Base-by-base conservation (phyloP, 2,797 vertebrate species). In the Sebastes cheni region DNA sequence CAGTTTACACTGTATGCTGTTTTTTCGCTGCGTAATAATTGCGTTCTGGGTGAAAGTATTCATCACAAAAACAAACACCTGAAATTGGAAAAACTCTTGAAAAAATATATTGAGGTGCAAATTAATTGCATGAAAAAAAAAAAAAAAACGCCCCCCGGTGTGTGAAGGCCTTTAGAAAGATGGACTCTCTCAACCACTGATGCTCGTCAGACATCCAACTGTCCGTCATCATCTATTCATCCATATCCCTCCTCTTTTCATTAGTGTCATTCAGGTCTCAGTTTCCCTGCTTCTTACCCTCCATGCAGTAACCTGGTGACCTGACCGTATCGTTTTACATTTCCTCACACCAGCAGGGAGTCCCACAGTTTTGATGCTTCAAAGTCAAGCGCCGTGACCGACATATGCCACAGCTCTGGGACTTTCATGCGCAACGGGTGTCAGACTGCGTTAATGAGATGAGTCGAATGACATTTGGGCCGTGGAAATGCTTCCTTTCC, bases 401-500 rank as follows among this genome's bases (percentile, higher is more conserved):
- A 52, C 34, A 62, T 65, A 4, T 6, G 54, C 13, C 77, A 6
- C 64, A 8, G 67, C 70, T 75, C 62, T 14, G 65, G 20, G 56
- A 14, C 75, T 34, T 86, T 69, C 54, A 68, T 55, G 68, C 6
- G 0, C 54, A 6, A 66, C 30, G 18, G 67, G 58, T 9, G 27
- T 75, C 76, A 30, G 30, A 42, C 71, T 30, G 61, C 56, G 50
- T 73, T 77, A 79, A 74, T 71, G 61, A 77, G 77, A 77, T 66
- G 68, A 79, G 42, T 79, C 56, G 55, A 69, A 62, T 76, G 72
- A 68, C 67, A 72, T 83, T 84, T 60, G 50, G 67, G 20, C 29
- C 22, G 8, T 22, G 29, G 70, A 72, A 69, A 65, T 50, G 62
- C 42, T 52, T 46, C 34, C 12, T 66, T 64, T 73, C 42, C 29